phyloP scores from a whole-genome alignment of 2,797 vertebrate species.

The Staurois parvus region DNA sequence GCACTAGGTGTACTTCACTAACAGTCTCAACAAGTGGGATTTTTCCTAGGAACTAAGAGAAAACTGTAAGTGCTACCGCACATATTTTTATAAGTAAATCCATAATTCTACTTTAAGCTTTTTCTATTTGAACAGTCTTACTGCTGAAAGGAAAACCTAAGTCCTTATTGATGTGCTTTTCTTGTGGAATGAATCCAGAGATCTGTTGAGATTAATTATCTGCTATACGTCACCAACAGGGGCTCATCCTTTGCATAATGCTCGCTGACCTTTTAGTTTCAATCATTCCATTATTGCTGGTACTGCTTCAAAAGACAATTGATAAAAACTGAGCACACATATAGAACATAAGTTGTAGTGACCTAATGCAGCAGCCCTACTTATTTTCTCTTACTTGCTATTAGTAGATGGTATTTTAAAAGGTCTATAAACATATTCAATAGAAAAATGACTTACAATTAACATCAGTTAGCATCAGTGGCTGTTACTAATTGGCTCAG shows the following conservation, averaged over 20 bases:
- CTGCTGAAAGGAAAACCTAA: too few species aligned
- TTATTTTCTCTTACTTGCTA: background rate
- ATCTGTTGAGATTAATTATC: background rate
- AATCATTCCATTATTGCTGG: too few species aligned
- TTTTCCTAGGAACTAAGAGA: too few species aligned
- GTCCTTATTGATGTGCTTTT: too few species aligned
- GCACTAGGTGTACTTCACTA: too few species aligned
- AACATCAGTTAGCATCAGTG: slow-evolving; percentile 29
- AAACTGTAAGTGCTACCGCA: too few species aligned
- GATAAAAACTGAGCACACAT: background rate
- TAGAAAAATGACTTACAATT: background rate
- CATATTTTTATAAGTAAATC: too few species aligned
- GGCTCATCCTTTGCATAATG: background rate
- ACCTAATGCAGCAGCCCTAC: background rate
- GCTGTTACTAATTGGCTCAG: slow-evolving; percentile 19
- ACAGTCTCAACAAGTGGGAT: too few species aligned
- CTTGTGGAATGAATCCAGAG: background rate
- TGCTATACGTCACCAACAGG: background rate
- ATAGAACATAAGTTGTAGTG: background rate
- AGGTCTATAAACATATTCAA: slow-evolving; percentile 5
- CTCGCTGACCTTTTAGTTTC: background rate
- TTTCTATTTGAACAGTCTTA: too few species aligned
- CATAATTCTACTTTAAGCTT: too few species aligned
- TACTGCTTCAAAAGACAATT: background rate
- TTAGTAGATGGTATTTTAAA: background rate